These are phyloP conservation scores for Bombus superbus DNA, from an alignment of 1,140 invertebrate species.

Conservation along the genomic window DNA sequence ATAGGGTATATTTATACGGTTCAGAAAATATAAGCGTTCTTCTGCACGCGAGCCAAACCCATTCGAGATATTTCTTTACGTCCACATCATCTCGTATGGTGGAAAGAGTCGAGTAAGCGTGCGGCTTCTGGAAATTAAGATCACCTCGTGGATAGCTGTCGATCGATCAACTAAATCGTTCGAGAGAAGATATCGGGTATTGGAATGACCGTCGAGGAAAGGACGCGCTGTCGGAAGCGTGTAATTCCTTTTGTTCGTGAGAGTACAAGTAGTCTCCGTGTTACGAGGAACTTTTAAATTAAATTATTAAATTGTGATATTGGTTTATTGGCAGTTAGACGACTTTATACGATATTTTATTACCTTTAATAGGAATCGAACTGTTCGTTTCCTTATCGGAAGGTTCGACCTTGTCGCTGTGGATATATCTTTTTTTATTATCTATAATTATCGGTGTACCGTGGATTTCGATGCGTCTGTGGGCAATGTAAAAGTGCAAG, in stretches of 20 bases:
- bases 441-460: background rate
- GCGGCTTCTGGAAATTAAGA: background rate
- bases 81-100: background rate
- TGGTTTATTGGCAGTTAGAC: background rate
- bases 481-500: background rate
- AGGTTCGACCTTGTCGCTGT: background rate
- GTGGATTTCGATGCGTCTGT: background rate
- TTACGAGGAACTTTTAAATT: background rate
- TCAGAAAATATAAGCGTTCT: slow-evolving; percentile 5
- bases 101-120: background rate
- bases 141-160: background rate
- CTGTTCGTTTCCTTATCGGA: background rate
- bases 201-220: background rate
- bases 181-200: background rate
- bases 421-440: background rate
- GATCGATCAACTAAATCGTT: background rate
- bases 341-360: background rate
- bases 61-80: background rate
- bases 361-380: background rate
- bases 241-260: background rate
- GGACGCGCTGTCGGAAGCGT: background rate
- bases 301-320: background rate
- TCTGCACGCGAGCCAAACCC: background rate
- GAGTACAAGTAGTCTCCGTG: background rate
- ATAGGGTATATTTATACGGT: background rate